phyloP scores from a whole-genome alignment of 2,797 vertebrate genomes.

The Poecilia velifera region DNA sequence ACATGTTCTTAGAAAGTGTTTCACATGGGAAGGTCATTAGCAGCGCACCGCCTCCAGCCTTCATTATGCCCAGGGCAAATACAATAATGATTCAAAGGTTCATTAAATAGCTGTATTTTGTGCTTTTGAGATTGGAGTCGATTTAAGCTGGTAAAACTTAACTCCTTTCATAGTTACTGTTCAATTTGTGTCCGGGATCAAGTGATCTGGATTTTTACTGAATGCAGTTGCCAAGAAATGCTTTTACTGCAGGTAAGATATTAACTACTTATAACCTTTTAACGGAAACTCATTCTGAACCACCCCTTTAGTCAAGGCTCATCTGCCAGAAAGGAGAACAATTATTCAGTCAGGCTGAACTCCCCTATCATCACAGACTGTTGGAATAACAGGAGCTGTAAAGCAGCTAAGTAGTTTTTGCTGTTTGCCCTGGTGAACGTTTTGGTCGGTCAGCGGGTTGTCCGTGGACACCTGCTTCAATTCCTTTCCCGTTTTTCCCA shows the following conservation, averaged over 20 bases:
- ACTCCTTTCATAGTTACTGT: not conserved
- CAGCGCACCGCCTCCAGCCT: not conserved
- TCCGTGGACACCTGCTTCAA: conserved; percentile 62
- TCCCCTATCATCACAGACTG: conserved; percentile 46
- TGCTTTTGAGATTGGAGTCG: conserved; percentile 9
- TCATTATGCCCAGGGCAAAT: not conserved
- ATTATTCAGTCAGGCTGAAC: conserved; percentile 55
- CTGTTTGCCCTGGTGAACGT: conserved; percentile 54
- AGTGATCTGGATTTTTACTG: not conserved
- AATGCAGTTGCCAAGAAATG: not conserved
- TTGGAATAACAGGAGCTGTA: conserved; percentile 50
- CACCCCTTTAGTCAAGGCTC: conserved; percentile 59
- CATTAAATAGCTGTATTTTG: not conserved
- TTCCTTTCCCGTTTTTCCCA: conserved; percentile 52
- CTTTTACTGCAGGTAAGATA: not conserved
- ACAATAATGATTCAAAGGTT: conserved; percentile 6
- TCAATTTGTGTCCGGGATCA: not conserved
- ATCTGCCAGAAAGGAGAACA: conserved; percentile 54
- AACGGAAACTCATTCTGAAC: not conserved
- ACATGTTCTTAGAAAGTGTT: not conserved
- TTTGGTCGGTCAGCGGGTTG: conserved; percentile 58
- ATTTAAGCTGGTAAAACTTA: not conserved
- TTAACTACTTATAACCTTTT: not conserved
- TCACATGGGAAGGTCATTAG: not conserved
- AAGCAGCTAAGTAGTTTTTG: conserved; percentile 68